A percentile compares a stretch with the other conserved stretches of the same genome.
These are phyloP conservation scores for Drosophila leontia DNA, from an alignment of 1,140 invertebrate genomes.

Conservation along the genomic window DNA sequence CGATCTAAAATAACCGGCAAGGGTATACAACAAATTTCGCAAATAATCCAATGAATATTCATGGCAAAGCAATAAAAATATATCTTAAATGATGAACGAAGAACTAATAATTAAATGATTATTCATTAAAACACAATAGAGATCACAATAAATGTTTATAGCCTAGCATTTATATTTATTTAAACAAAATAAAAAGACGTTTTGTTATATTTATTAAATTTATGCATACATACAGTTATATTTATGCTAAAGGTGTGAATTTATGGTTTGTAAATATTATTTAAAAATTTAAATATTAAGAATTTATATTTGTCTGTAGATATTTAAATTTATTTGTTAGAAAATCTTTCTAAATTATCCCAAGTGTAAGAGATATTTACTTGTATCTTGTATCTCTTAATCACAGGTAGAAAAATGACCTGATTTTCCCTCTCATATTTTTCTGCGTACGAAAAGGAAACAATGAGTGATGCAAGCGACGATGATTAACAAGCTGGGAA, in stretches of 20 bases:
- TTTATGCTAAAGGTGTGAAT: not conserved
- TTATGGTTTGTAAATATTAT: not conserved
- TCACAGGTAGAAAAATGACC: slow-evolving; percentile 8
- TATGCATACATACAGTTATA: not conserved
- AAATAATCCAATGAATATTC: slow-evolving; percentile 6
- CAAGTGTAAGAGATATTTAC: not conserved
- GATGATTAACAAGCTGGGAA: slow-evolving; percentile 52
- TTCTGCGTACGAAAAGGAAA: slow-evolving; percentile 15
- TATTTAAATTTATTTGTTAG: not conserved
- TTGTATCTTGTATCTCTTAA: not conserved
- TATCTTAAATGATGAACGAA: not conserved
- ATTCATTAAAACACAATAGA: slow-evolving; percentile 3
- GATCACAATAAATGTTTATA: not conserved
- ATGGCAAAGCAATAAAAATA: not conserved
- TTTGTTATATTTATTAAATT: not conserved
- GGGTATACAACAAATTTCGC: not conserved
- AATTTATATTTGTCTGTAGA: no score
- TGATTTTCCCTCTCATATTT: slow-evolving; percentile 17
- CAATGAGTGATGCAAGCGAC: slow-evolving; percentile 58
- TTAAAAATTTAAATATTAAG: not conserved
- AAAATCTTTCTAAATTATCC: not conserved
- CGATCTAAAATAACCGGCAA: no score
- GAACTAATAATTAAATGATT: slow-evolving; percentile 3
- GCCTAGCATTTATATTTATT: not conserved
- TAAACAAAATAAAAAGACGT: not conserved